phyloP scores from a whole-genome alignment of 1,140 invertebrate genomes.

The Aporrectodea caliginosa region DNA sequence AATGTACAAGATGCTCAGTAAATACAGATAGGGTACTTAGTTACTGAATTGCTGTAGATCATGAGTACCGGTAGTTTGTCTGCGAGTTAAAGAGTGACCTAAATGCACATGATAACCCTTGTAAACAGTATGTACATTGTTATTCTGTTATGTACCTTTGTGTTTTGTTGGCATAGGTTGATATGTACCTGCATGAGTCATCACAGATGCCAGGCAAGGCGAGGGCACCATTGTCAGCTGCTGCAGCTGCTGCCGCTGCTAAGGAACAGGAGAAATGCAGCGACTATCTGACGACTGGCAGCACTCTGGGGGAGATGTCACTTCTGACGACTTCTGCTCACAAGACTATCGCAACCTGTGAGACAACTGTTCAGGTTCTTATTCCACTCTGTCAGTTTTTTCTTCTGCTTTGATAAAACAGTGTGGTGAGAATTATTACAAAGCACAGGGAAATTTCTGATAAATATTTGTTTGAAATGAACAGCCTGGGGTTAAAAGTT shows the following conservation, averaged over 20 bases:
- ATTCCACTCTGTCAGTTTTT: too few species aligned
- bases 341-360: constrained; percentile 51
- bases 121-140: too few species aligned
- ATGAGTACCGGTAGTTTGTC: too few species aligned
- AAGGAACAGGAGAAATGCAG: constrained; percentile 36
- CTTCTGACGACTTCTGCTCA: constrained; percentile 48
- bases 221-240: neutral
- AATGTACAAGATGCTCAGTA: too few species aligned
- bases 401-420: too few species aligned
- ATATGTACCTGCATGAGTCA: neutral
- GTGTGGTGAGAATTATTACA: too few species aligned
- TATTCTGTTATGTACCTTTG: neutral
- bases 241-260: neutral
- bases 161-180: neutral
- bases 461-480: too few species aligned
- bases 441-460: too few species aligned
- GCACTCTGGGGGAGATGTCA: constrained; percentile 57
- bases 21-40: too few species aligned
- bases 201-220: neutral
- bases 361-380: constrained; percentile 54
- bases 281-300: constrained; percentile 55
- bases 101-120: too few species aligned
- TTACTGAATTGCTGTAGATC: too few species aligned
- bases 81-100: too few species aligned
- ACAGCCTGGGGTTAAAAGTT: neutral